phyloP scores from a whole-genome alignment of 2,113 vertebrate species.

The Otocyon megalotis region DNA sequence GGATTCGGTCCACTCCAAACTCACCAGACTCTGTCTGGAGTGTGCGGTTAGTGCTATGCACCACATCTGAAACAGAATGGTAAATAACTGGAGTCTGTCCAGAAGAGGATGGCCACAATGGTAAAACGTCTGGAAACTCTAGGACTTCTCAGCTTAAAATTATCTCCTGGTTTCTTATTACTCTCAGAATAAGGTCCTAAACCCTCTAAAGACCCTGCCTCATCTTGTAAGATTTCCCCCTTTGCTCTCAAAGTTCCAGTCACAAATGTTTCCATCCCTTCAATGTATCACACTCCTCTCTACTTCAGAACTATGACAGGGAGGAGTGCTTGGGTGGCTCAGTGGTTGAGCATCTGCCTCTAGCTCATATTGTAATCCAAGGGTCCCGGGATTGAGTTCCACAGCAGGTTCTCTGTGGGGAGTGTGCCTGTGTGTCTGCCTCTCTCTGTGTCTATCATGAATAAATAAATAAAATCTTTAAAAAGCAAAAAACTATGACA shows the following conservation, averaged over 20 bases:
- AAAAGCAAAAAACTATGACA: background rate
- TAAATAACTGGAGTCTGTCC: background rate
- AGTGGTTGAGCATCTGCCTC: too few relatives aligned
- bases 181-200: background rate
- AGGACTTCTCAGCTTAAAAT: background rate
- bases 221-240: background rate
- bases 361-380: too few relatives aligned
- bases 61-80: background rate
- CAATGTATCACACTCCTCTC: background rate
- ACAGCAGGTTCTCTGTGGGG: too few relatives aligned
- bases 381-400: too few relatives aligned
- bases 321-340: too few relatives aligned
- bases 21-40: background rate
- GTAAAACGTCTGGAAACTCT: background rate
- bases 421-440: too few relatives aligned
- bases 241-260: background rate
- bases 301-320: background rate
- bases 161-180: background rate
- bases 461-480: too few relatives aligned
- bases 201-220: background rate
- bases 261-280: background rate
- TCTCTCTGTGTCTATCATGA: too few relatives aligned
- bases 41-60: accelerated
- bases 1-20: background rate
- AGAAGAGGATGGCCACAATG: background rate